phyloP scores from a whole-genome alignment of 1,140 invertebrate genomes.

The Paraescarpia echinospica region DNA sequence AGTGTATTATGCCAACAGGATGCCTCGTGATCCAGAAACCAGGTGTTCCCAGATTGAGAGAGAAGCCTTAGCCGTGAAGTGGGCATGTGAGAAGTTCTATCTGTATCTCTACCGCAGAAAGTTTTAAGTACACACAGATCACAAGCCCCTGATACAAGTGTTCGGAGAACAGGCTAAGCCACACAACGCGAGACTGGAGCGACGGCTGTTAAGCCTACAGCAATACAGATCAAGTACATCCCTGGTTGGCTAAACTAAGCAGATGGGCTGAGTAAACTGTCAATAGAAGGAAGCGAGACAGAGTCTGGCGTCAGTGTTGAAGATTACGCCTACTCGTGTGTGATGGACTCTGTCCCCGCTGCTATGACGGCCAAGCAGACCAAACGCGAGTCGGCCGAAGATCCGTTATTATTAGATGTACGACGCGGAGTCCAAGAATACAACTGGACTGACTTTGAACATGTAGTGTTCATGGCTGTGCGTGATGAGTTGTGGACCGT shows the following conservation, averaged over 20 bases:
- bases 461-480: neutral
- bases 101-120: neutral
- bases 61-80: constrained; percentile 9
- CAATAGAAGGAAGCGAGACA: neutral
- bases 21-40: neutral
- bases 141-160: constrained; percentile 10
- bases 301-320: neutral
- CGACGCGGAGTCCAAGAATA: neutral
- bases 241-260: neutral
- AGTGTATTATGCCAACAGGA: constrained; percentile 16
- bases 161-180: neutral
- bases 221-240: constrained; percentile 19
- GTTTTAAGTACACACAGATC: neutral
- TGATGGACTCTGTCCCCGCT: neutral
- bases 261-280: constrained; percentile 10
- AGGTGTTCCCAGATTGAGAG: neutral
- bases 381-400: neutral
- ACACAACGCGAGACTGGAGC: constrained; percentile 13
- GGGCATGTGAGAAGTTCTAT: neutral
- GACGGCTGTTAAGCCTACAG: constrained; percentile 21
- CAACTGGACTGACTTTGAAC: neutral
- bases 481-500: neutral
- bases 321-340: neutral
- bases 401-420: neutral
- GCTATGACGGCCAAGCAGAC: constrained; percentile 5